Base-by-base conservation (phyloP, 2,797 vertebrate species). In the Centroberyx gerrardi region DNA sequence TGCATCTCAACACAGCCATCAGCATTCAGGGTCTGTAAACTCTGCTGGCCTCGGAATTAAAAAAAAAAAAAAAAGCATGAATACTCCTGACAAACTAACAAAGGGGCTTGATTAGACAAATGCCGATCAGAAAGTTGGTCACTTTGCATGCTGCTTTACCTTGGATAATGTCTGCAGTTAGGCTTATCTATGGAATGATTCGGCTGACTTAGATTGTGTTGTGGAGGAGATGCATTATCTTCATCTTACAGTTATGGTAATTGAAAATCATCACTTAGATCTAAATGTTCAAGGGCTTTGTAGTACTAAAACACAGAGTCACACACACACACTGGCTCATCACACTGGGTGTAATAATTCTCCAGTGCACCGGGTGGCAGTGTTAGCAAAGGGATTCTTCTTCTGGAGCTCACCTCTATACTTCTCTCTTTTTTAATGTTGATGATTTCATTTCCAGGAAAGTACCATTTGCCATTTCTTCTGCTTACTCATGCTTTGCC, bases 1-100 rank as follows among this genome's bases (percentile, higher is more conserved):
- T 84, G 91, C 89, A 93, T 93, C 68, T 73, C 83, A 93, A 92
- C 88, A 62, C 60, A 53, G 44, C 42, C 68, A 90, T 94, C 86
- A 86, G 81, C 75, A 92, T 91, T 88, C 88, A 89, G 56, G 60
- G 70, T 82, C 74, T 81, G 88, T 76, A 69, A 83, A 88, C 69
- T 75, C 52, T 53, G 56, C 71, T 68, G 70, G 59, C 76, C 56
- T 38, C 9, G 8, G 33, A 18, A 33, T 72, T 72, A 38, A 62
- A 28, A 70, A 22, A 42, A 22, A 44, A 6, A 13, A 12, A 18
- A 13, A 13, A 36, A 48, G 17, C 2, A 54, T 12, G 27, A 54
- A 28, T 54, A 9, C 28, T 58, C 65, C 65, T 29, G 66, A 59
- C 60, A 69, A 80, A 76, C 66, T 62, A 54, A 75, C 58, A 73